phyloP scores from a whole-genome alignment of 2,797 vertebrate species.

The Furcifer pardalis region DNA sequence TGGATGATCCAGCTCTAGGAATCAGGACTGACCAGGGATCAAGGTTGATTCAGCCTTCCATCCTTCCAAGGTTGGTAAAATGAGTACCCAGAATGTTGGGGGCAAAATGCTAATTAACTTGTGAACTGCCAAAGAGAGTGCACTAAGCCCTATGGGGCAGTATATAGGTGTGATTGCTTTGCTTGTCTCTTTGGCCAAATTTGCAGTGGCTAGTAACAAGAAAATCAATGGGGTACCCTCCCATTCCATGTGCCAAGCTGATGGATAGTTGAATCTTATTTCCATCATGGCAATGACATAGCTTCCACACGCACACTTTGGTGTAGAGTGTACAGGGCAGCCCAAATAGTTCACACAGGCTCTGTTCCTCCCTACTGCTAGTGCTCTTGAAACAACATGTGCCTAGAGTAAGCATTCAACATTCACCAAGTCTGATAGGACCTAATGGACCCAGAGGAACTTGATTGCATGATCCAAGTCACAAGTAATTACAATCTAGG shows the following conservation, averaged over 20 bases:
- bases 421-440: neutral
- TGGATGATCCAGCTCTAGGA: neutral
- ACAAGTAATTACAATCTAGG: neutral
- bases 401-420: neutral
- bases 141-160: too few relatives aligned
- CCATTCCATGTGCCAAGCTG: neutral
- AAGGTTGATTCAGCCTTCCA: too few relatives aligned
- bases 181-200: too few relatives aligned
- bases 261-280: neutral
- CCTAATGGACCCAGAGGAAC: neutral
- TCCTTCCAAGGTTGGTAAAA: too few relatives aligned
- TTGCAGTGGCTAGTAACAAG: too few relatives aligned
- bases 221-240: neutral
- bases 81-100: too few relatives aligned
- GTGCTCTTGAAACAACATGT: neutral
- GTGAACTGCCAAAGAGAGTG: too few relatives aligned
- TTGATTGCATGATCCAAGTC: neutral
- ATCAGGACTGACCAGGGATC: too few relatives aligned
- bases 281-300: neutral
- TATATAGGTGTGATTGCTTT: too few relatives aligned
- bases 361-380: neutral
- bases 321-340: neutral
- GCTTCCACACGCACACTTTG: neutral
- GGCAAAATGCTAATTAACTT: too few relatives aligned
- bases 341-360: neutral